Evolutionary conservation across 2,113 vertebrate species (phyloP).

Genomic region (Neolamprologus longior): DNA sequence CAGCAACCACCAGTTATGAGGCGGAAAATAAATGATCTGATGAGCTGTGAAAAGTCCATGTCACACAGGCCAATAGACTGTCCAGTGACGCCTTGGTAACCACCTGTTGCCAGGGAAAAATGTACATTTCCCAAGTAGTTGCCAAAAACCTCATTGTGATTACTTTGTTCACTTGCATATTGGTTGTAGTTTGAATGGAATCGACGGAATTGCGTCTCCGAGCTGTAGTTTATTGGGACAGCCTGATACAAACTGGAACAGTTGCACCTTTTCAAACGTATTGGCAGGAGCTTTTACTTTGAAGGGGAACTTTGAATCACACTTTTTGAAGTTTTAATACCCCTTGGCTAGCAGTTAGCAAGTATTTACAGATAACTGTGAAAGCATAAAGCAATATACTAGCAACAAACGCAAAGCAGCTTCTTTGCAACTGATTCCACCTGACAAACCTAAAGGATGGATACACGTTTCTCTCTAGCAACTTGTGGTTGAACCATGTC

Average conservation of each 20-base stretch:
- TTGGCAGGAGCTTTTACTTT: background rate
- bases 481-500: background rate
- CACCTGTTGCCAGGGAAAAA: background rate
- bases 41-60: background rate
- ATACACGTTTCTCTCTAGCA: background rate
- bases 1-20: background rate
- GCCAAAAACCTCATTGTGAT: background rate
- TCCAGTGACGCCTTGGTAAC: rapidly evolving
- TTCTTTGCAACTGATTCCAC: background rate
- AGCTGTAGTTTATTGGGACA: background rate
- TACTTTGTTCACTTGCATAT: background rate
- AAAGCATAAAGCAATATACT: rapidly evolving
- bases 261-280: background rate
- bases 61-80: background rate
- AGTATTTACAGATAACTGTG: background rate
- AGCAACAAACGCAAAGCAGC: background rate
- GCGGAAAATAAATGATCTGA: rapidly evolving
- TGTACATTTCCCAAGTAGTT: background rate
- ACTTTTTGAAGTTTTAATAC: background rate
- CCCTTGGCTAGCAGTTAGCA: rapidly evolving
- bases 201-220: rapidly evolving
- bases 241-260: background rate
- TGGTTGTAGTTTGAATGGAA: background rate
- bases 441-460: background rate
- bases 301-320: background rate